Conservation (phyloP, 1,140 invertebrate species). For the Tetramorium parvispinum region DNA sequence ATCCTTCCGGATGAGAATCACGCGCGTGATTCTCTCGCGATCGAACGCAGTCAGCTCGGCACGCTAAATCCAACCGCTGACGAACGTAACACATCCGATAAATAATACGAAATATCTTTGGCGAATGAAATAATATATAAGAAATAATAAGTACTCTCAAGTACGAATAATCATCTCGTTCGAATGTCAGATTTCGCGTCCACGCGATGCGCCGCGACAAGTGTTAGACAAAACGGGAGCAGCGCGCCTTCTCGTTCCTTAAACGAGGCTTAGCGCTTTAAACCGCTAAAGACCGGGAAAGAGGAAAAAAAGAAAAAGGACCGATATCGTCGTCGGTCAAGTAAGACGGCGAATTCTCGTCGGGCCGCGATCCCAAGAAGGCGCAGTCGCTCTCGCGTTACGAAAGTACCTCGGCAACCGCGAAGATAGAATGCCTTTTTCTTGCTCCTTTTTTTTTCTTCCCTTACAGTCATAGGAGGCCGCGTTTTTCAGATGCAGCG, state of each 20-base stretch:
- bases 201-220: no score
- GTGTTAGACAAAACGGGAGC: neutral
- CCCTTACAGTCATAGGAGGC: neutral
- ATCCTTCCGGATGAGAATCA: conserved; percentile 38
- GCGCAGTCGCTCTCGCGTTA: neutral
- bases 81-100: no score
- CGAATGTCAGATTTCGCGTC: neutral
- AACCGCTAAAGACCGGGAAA: neutral
- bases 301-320: neutral
- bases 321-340: neutral
- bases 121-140: no score
- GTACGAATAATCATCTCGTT: neutral
- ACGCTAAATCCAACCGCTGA: neutral
- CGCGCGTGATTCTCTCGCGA: neutral
- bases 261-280: neutral
- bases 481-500: neutral
- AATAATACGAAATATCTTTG: no score
- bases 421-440: neutral
- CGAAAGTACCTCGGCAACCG: neutral
- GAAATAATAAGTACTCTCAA: no score
- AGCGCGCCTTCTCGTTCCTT: neutral
- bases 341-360: neutral
- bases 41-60: no score
- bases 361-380: conserved; percentile 3
- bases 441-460: neutral